Conservation (phyloP, 2,888 invertebrate genomes). For the Dione vanillae region DNA sequence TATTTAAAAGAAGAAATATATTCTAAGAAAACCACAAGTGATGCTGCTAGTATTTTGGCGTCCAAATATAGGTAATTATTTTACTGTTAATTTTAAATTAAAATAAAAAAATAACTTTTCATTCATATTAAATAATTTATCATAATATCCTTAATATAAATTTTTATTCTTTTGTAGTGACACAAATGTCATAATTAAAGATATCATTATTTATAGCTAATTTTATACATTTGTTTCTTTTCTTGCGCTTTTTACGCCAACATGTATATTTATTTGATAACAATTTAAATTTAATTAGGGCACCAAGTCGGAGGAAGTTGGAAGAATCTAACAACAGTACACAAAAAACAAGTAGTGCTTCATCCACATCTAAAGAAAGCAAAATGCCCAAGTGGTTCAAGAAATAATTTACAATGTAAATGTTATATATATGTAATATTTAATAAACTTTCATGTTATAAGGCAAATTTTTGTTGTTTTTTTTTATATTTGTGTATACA, state of each 20-base stretch:
- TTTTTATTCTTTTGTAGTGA: no score
- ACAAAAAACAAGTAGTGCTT: conserved; percentile 49
- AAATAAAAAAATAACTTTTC: no score
- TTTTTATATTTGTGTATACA: neutral
- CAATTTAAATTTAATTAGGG: conserved; percentile 57
- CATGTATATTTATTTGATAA: neutral
- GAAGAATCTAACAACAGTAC: conserved; percentile 55
- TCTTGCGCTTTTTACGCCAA: no score
- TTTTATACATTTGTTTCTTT: no score
- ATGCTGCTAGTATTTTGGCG: conserved; percentile 87
- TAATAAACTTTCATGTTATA: conserved; percentile 16
- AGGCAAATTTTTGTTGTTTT: neutral
- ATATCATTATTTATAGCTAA: no score
- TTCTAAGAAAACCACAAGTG: conserved; percentile 86
- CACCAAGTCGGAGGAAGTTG: conserved; percentile 68
- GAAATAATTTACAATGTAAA: conserved; percentile 51
- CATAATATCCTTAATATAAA: no score
- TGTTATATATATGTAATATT: conserved; percentile 6
- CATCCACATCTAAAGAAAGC: conserved; percentile 66
- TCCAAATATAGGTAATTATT: conserved; percentile 85
- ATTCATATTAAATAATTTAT: no score
- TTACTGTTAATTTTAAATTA: neutral
- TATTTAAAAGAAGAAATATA: conserved; percentile 86
- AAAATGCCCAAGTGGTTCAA: conserved; percentile 82
- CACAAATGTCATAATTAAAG: no score